Evolutionary conservation across 2,797 vertebrate genomes (phyloP).

Genomic region (Cephalopachus bancanus): DNA sequence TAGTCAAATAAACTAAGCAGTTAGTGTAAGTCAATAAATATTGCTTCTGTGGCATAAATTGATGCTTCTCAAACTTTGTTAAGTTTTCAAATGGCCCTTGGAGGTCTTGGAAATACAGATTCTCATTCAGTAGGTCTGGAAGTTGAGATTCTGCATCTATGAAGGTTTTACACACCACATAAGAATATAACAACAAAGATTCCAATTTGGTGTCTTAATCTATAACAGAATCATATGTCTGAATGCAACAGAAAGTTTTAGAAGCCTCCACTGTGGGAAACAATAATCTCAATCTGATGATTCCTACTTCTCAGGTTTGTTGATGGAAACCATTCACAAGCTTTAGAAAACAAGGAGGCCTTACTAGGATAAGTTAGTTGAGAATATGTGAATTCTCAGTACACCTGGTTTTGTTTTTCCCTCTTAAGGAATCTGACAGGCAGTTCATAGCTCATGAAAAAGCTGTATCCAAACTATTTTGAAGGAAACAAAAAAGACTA

Average conservation of each 20-base stretch:
- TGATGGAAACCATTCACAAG: background rate
- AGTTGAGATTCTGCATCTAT: background rate
- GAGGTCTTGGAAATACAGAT: background rate
- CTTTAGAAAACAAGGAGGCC: slow-evolving; percentile 12
- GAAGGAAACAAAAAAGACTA: slow-evolving; percentile 66
- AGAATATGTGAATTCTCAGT: slow-evolving; percentile 69
- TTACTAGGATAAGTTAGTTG: slow-evolving; percentile 14
- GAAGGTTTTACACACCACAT: background rate
- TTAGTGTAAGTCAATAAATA: background rate
- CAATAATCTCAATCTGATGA: background rate
- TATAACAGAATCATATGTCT: background rate
- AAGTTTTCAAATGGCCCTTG: background rate
- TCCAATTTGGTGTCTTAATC: background rate
- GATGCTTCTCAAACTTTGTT: background rate
- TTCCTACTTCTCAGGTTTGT: background rate
- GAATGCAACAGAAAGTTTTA: background rate
- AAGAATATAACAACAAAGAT: background rate
- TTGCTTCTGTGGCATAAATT: background rate
- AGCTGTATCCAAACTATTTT: slow-evolving; percentile 64
- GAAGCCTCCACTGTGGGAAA: background rate
- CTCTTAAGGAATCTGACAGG: slow-evolving; percentile 70
- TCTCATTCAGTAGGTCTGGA: background rate
- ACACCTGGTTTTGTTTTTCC: slow-evolving; percentile 81
- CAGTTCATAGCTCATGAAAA: slow-evolving; percentile 76
- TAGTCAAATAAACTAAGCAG: background rate